These are phyloP conservation scores for Salmo trutta DNA, from an alignment of 2,797 vertebrate species.

Conservation along the genomic window DNA sequence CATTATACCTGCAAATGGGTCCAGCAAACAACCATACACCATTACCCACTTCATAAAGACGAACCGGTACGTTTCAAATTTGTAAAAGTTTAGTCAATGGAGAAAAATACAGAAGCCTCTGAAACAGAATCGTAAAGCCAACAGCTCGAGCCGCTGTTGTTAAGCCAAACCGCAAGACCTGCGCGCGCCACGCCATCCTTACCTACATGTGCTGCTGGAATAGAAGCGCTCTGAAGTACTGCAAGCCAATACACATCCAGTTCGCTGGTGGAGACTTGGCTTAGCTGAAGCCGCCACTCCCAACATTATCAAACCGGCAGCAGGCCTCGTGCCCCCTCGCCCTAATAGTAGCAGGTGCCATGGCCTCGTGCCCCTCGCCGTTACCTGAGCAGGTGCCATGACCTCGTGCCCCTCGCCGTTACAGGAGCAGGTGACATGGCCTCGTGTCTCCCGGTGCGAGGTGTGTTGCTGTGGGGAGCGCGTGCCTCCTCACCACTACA, in stretches of 20 bases:
- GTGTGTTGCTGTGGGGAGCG: slow-evolving; percentile 12
- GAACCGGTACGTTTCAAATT: not conserved
- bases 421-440: slow-evolving; percentile 40
- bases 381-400: slow-evolving; percentile 16
- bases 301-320: not conserved
- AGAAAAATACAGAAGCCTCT: not conserved
- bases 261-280: slow-evolving; percentile 29
- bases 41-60: not conserved
- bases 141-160: not conserved
- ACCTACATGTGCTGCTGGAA: slow-evolving; percentile 32
- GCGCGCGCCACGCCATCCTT: slow-evolving; percentile 26
- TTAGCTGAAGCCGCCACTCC: slow-evolving; percentile 29
- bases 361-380: not conserved
- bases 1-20: slow-evolving; percentile 47
- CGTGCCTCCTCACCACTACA: slow-evolving; percentile 10
- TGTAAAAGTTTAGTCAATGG: not conserved
- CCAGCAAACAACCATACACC: slow-evolving; percentile 20
- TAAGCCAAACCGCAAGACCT: slow-evolving; percentile 19
- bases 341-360: slow-evolving; percentile 13
- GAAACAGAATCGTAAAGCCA: not conserved
- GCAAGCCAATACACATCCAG: slow-evolving; percentile 49
- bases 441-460: slow-evolving; percentile 41
- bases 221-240: slow-evolving; percentile 41
- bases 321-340: not conserved
- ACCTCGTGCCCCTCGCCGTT: not conserved